These are phyloP conservation scores for Mungos mungo DNA, from an alignment of 2,113 vertebrate species.

Conservation along the genomic window DNA sequence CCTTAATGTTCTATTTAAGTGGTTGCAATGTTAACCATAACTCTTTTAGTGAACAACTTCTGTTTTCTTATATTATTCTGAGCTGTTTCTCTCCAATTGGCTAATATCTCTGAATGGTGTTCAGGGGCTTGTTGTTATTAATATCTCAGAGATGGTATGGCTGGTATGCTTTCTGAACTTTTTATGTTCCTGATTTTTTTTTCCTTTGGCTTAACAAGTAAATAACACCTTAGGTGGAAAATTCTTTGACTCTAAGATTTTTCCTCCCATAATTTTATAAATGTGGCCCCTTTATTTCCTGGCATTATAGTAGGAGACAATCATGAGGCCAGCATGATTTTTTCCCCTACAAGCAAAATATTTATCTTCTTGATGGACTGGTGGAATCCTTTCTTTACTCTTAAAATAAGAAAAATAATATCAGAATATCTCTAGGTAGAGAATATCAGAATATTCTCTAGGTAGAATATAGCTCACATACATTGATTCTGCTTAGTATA, in stretches of 20 bases:
- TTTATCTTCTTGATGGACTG: neutral
- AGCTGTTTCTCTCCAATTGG: neutral
- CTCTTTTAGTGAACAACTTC: neutral
- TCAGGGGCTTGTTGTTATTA: neutral
- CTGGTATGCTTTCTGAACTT: neutral
- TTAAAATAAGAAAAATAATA: neutral
- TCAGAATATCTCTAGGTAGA: neutral
- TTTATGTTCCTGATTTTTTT: neutral
- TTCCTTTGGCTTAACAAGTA: neutral
- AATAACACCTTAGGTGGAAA: neutral
- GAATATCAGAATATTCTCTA: neutral
- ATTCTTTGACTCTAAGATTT: neutral
- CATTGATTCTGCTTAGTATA: neutral
- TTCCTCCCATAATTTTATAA: neutral
- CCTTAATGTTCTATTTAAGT: neutral
- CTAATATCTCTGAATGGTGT: neutral
- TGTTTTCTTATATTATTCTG: neutral
- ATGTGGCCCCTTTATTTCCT: neutral
- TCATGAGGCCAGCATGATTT: neutral
- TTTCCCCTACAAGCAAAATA: neutral
- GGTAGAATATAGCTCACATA: neutral
- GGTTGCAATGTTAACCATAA: neutral
- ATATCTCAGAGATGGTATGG: neutral
- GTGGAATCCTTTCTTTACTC: neutral
- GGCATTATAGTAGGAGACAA: neutral